phyloP scores from a whole-genome alignment of 2,113 vertebrate genomes.

The Aspidoscelis tigris region DNA sequence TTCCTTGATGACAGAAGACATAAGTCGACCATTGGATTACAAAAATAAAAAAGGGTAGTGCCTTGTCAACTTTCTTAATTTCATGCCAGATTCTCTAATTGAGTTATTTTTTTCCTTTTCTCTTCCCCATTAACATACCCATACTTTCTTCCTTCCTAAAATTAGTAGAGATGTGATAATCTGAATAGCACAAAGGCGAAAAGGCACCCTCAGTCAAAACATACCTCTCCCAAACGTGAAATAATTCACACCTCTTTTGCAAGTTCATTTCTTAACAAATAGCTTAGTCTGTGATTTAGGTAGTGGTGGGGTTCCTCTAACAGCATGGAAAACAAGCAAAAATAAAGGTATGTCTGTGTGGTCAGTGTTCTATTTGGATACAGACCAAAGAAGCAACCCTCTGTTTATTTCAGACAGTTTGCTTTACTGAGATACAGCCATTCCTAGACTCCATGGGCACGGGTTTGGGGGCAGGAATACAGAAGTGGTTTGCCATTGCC shows the following conservation, averaged over 20 bases:
- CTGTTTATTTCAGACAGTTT: too few species aligned
- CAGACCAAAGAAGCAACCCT: constrained; percentile 72
- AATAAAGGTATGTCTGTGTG: constrained; percentile 76
- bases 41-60: not conserved
- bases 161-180: constrained; percentile 87
- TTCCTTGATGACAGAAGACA: not conserved
- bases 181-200: constrained; percentile 78
- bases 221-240: constrained; percentile 71
- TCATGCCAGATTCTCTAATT: not conserved
- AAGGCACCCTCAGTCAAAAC: constrained; percentile 72
- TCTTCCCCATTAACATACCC: constrained; percentile 19
- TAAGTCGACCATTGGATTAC: not conserved
- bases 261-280: constrained; percentile 72
- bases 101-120: constrained; percentile 27
- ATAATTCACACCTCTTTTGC: constrained; percentile 88
- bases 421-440: too few species aligned
- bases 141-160: constrained; percentile 71
- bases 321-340: constrained; percentile 50
- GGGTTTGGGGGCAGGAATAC: too few species aligned
- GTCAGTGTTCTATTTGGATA: constrained; percentile 88
- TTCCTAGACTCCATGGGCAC: too few species aligned
- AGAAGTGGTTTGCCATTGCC: too few species aligned
- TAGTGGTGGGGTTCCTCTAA: too few species aligned
- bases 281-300: constrained; percentile 37
- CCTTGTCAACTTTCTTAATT: not conserved